Base-by-base conservation (phyloP, 2,888 invertebrate species). In the Meghimatium bilineatum region DNA sequence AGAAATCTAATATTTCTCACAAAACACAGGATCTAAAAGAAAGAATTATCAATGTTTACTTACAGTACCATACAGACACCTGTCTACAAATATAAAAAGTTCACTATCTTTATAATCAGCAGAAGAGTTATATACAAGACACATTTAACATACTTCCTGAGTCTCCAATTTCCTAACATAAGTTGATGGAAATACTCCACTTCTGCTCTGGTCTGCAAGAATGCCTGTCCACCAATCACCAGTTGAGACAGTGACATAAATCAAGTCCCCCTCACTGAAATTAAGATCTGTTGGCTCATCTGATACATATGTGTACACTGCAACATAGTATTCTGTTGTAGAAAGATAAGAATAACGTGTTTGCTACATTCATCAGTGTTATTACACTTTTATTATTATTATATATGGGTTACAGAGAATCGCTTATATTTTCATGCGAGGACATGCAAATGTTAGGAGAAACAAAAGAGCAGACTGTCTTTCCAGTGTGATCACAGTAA, bases 141-240 rank as follows among this genome's bases (percentile, higher is more conserved):
- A 29, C 36, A 36, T 44, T 3, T n/a, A 5, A 38, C 29, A 80
- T 6, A 67, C n/a, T 49, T 92, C 93, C 89, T 90, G 91, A 36
- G 89, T 88, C 49, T 92, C 91, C 80, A 92, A 89, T 80, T 90
- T 89, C 80, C 93, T 93, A n/a, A 95, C 99, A 94, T 99, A 99
- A 95, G 98, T 99, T 1, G 97, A 98, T 0, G 99, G 99, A 94
- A 99, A 99, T 89, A 99, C 98, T 82, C 99, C 99, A 20, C 95
- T 95, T 87, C 96, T 95, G 49, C 80, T 67, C 36, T 83, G 83
- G 90, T 96, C 95, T 67, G 96, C 97, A 88, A 97, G 95, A 87
- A 96, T 95, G 49, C 99, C 99, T 8, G 98, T 98, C 99, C 99
- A 99, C 99, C 99, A 99, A 93, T 99, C 99, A 0, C 98, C 99